Conservation (phyloP, 2,797 vertebrate species). For the Peromyscus attwateri region DNA sequence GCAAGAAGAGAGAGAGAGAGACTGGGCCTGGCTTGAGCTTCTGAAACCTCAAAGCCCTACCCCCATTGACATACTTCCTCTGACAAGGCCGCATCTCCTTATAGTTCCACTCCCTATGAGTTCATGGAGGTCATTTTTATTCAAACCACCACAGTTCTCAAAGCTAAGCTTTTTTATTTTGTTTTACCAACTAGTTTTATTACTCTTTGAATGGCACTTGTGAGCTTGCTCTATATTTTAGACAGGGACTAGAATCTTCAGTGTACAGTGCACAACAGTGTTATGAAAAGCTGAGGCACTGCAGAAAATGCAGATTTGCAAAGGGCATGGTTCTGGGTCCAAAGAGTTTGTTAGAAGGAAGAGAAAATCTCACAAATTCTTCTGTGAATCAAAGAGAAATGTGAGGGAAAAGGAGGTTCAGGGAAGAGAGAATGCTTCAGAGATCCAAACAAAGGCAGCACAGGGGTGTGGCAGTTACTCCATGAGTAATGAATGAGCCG, state of each 20-base stretch:
- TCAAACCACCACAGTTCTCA: background rate
- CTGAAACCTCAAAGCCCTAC: background rate
- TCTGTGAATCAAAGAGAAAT: background rate
- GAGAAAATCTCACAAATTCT: background rate
- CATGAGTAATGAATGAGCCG: background rate
- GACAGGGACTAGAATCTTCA: background rate
- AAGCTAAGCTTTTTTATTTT: background rate
- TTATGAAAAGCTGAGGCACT: background rate
- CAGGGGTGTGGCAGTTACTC: background rate
- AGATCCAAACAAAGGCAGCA: background rate
- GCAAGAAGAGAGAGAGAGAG: background rate
- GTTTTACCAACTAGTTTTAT: background rate
- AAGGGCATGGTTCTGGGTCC: background rate
- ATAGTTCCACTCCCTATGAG: no score
- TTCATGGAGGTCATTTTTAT: background rate
- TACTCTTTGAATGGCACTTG: background rate
- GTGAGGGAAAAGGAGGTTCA: background rate
- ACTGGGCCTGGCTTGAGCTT: background rate
- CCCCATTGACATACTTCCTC: background rate
- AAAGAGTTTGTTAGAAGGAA: background rate
- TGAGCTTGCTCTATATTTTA: background rate
- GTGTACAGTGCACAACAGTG: background rate
- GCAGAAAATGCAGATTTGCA: background rate
- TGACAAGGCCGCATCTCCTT: background rate
- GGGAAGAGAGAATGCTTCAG: background rate